Conservation (phyloP, 2,797 vertebrate species). For the Hirundo rustica region DNA sequence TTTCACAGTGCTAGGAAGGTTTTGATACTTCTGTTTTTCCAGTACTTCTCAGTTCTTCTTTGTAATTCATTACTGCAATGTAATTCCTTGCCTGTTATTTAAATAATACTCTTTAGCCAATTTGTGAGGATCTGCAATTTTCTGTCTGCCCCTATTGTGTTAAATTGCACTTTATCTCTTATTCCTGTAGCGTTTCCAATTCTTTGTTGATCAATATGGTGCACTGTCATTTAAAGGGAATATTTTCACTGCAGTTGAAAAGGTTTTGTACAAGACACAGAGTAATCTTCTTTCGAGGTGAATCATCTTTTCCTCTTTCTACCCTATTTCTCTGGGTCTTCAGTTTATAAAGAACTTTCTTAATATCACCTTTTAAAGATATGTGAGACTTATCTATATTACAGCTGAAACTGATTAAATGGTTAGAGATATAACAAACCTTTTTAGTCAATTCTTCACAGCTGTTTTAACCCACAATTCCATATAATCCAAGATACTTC, state of each 20-base stretch:
- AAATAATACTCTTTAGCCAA: constrained; percentile 42
- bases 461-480: not conserved
- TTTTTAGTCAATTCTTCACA: not conserved
- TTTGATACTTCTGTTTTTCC: not conserved
- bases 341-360: not conserved
- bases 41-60: constrained; percentile 41
- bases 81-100: constrained; percentile 25
- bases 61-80: constrained; percentile 37
- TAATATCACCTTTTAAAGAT: not conserved
- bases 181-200: not conserved
- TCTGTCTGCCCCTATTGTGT: constrained; percentile 38
- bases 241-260: not conserved
- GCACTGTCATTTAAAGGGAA: not conserved
- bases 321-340: not conserved
- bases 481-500: not conserved
- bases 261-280: not conserved
- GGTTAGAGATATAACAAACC: not conserved
- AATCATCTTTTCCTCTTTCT: not conserved
- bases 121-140: constrained; percentile 61
- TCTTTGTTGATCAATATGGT: not conserved
- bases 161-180: constrained; percentile 5
- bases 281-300: not conserved
- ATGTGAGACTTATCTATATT: not conserved
- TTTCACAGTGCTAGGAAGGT: not conserved
- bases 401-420: not conserved